These are phyloP conservation scores for Chiloscyllium plagiosum DNA, from an alignment of 2,113 vertebrate species.

Conservation along the genomic window DNA sequence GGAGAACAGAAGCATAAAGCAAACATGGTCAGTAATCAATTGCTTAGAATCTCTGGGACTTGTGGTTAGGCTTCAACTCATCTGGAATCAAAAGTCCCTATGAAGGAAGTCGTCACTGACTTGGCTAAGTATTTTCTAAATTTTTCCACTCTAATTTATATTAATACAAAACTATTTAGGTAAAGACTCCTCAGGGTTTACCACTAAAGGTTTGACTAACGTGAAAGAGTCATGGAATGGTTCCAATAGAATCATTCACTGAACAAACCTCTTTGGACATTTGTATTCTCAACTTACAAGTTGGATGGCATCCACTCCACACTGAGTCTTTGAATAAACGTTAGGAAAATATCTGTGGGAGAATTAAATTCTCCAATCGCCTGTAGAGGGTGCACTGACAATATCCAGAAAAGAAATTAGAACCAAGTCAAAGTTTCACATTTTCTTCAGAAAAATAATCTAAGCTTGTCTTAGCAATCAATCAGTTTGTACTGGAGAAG, in stretches of 20 bases:
- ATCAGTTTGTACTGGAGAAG: not conserved
- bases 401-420: not conserved
- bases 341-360: not conserved
- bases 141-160: not conserved
- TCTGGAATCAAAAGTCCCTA: not conserved
- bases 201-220: not conserved
- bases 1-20: not conserved
- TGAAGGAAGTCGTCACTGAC: not conserved
- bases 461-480: not conserved
- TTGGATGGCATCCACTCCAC: not conserved
- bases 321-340: not conserved
- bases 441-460: not conserved
- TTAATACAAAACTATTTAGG: not conserved
- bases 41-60: not conserved
- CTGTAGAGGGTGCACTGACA: not conserved
- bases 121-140: not conserved
- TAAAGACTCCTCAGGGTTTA: not conserved
- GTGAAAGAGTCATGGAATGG: not conserved
- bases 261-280: not conserved
- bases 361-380: not conserved
- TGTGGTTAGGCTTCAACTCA: not conserved
- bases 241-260: not conserved
- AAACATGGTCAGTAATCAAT: not conserved
- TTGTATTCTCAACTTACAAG: not conserved
- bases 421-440: not conserved